Percentiles rank a stretch among this genome's conserved stretches.
These are phyloP conservation scores for Malurus cyaneus DNA, from an alignment of 2,113 vertebrate species.

Conservation along the genomic window DNA sequence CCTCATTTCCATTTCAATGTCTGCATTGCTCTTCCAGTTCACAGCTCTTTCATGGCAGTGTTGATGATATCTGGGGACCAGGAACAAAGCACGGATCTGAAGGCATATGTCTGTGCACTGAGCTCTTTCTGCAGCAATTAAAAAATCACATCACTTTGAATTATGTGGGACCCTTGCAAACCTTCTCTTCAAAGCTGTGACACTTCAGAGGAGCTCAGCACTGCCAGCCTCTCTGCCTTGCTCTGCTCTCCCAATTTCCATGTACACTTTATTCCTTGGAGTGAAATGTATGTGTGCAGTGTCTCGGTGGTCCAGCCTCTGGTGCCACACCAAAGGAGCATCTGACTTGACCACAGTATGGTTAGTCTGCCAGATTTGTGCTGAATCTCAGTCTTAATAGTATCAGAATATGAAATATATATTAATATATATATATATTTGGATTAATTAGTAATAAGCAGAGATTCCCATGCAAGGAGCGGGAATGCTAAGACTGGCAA, in stretches of 20 bases:
- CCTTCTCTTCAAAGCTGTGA: background rate
- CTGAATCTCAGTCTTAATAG: background rate
- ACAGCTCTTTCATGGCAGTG: background rate
- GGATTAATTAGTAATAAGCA: background rate
- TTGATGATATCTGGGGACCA: background rate
- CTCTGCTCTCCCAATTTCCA: background rate
- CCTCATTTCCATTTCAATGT: background rate
- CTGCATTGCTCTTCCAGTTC: background rate
- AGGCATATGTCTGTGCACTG: fast-evolving
- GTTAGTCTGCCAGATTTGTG: background rate
- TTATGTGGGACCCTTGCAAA: background rate
- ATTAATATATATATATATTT: too few species aligned
- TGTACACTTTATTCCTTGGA: background rate
- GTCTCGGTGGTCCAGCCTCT: background rate
- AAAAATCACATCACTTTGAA: background rate
- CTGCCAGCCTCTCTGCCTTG: background rate
- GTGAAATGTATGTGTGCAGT: background rate
- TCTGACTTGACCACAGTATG: background rate
- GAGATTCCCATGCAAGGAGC: background rate
- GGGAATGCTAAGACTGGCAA: background rate
- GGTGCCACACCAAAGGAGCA: background rate
- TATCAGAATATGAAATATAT: background rate
- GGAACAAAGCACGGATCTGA: background rate
- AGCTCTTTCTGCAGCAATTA: background rate
- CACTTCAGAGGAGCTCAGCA: background rate